Evolutionary conservation across 2,113 vertebrate species (phyloP).

Genomic region (Festucalex cinctus): DNA sequence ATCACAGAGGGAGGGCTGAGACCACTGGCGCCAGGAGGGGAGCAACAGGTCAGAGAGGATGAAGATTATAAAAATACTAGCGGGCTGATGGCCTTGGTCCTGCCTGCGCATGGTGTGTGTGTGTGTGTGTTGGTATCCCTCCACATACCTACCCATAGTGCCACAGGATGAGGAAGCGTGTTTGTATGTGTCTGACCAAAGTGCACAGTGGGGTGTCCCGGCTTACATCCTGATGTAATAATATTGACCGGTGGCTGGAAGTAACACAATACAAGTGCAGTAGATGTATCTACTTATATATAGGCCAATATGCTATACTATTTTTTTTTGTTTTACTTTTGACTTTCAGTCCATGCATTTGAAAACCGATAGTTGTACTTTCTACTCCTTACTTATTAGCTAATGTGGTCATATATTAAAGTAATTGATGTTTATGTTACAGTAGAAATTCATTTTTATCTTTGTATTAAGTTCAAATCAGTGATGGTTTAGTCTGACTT

Average conservation of each 20-base stretch:
- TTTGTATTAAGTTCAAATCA: neutral
- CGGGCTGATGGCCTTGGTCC: constrained; percentile 73
- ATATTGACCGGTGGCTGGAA: neutral
- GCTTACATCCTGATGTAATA: constrained; percentile 30
- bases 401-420: too few species aligned
- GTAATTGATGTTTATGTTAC: neutral
- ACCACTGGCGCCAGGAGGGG: constrained; percentile 78
- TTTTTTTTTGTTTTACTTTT: neutral
- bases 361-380: too few species aligned
- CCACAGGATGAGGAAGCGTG: constrained; percentile 55
- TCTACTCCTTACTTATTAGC: too few species aligned
- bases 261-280: neutral
- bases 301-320: fast-evolving
- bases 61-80: constrained; percentile 82
- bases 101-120: constrained; percentile 50
- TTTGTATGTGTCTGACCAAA: constrained; percentile 7
- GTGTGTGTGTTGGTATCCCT: constrained; percentile 19
- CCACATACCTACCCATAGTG: constrained; percentile 31
- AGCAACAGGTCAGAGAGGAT: constrained; percentile 79
- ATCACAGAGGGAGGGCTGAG: constrained; percentile 62
- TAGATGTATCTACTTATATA: too few species aligned
- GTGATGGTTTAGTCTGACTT: neutral
- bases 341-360: neutral
- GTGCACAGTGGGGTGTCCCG: constrained; percentile 16
- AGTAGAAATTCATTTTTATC: neutral